Evolutionary conservation across 1,140 invertebrate species (phyloP), one percentile per base, ranked within the genome.

Genomic region (Drosophila cardini): DNA sequence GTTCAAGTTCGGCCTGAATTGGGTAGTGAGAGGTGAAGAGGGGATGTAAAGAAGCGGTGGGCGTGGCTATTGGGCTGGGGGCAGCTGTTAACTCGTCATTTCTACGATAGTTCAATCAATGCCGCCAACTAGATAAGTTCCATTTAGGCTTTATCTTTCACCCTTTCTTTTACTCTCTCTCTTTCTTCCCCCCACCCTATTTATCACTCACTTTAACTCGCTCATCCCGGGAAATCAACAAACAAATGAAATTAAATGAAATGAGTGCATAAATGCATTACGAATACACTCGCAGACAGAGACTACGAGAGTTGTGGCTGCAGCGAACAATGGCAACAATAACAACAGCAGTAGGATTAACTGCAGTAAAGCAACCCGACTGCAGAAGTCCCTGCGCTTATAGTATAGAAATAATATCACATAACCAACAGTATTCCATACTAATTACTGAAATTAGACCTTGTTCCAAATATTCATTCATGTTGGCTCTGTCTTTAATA

Each of bases 201-300:
- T n/a, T n/a, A n/a, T n/a, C n/a, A n/a, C n/a, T n/a, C n/a, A n/a
- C n/a, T n/a, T n/a, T n/a, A n/a, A n/a, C n/a, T n/a, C n/a, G n/a
- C n/a, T 55, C 52, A 21, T 2, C 16, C 9, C 15, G 43, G 13
- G 13, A 64, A 75, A 75, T 71, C 58, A 75, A 64, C 68, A 62
- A 64, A 63, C 45, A 71, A 75, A 75, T 71, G 67, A 76, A 76
- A 72, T 64, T 64, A 70, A 74, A 75, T 70, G 68, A 76, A 76
- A 72, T 70, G 72, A 68, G 74, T 52, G 57, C 50, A 72, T 76
- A 78, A 70, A 70, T 72, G 79, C 83, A 71, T 61, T 50, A 62
- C 74, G 67, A 58, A 72, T 68, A 63, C 55, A 72, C 55, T 58
- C 62, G 30, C 34, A 60, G 34, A 62, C 43, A 60, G 38, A 38